These are phyloP conservation scores for Sminthopsis crassicaudata DNA, from an alignment of 2,113 vertebrate genomes.

Conservation along the genomic window DNA sequence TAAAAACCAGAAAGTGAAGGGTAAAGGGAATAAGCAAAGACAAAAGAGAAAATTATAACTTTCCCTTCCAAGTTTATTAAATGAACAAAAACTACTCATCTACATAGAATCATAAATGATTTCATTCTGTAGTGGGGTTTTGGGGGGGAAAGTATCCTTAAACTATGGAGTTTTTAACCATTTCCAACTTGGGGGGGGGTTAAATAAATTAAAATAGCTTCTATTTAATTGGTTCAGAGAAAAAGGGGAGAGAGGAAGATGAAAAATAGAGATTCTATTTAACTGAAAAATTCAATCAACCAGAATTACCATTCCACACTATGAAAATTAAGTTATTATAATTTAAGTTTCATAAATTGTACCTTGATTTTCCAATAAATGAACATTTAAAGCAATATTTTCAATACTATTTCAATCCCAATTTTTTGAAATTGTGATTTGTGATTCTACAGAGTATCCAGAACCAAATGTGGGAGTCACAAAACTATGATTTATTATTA, in stretches of 20 bases:
- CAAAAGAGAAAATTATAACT: not conserved
- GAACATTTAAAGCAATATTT: slow-evolving; percentile 4
- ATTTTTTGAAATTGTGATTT: too few species aligned
- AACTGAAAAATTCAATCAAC: slow-evolving; percentile 13
- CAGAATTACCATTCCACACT: slow-evolving; percentile 4
- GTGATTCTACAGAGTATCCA: too few species aligned
- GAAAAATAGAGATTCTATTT: not conserved
- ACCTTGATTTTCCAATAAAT: slow-evolving; percentile 40
- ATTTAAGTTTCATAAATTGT: not conserved
- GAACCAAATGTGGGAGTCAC: too few species aligned
- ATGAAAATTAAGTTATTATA: not conserved
- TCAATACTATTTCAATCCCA: slow-evolving; percentile 39
- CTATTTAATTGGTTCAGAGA: not conserved
- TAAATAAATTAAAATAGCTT: not conserved
- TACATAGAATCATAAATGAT: not conserved
- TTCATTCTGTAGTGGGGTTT: not conserved
- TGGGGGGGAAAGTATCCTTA: not conserved
- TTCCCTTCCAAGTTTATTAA: not conserved
- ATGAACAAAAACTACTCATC: not conserved
- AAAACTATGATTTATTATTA: too few species aligned
- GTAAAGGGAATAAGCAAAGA: not conserved
- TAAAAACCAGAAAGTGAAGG: too few species aligned
- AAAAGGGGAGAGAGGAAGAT: not conserved
- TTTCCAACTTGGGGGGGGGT: not conserved
- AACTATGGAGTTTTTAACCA: not conserved